Conservation (phyloP, 92 coral and sea anemone genomes). For the Hydrozoanthus gracilis region DNA sequence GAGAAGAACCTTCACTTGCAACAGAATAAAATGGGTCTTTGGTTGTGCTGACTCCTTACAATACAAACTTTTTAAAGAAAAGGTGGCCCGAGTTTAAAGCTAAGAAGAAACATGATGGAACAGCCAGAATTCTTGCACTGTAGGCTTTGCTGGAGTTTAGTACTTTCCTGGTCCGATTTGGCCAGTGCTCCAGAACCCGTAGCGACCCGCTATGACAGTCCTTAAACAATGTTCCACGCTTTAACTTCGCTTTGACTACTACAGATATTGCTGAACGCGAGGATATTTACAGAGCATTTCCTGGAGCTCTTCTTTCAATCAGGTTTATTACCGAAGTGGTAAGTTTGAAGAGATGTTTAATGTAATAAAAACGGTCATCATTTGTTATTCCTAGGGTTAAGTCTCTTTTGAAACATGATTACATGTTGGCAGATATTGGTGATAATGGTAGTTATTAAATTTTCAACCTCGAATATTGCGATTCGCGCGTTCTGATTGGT, state of each 20-base stretch:
- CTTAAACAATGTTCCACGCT: too few species aligned
- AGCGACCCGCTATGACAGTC: too few species aligned
- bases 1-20: conserved; percentile 1
- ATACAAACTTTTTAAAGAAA: conserved; percentile 4
- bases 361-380: too few species aligned
- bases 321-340: conserved; percentile 93
- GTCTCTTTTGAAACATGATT: too few species aligned
- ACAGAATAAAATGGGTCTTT: neutral
- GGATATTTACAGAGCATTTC: conserved; percentile 79
- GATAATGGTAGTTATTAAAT: too few species aligned
- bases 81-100: neutral
- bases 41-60: neutral
- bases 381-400: too few species aligned
- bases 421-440: too few species aligned
- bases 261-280: conserved; percentile 83
- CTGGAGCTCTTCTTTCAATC: conserved; percentile 82
- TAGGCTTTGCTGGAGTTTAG: too few species aligned
- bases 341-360: conserved; percentile 12
- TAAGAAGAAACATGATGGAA: neutral
- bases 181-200: too few species aligned
- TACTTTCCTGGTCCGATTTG: too few species aligned
- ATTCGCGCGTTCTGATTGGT: too few species aligned
- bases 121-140: neutral
- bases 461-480: too few species aligned
- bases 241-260: neutral